Evolutionary conservation across 2,113 vertebrate genomes (phyloP).

Genomic region (Laterallus jamaicensis): DNA sequence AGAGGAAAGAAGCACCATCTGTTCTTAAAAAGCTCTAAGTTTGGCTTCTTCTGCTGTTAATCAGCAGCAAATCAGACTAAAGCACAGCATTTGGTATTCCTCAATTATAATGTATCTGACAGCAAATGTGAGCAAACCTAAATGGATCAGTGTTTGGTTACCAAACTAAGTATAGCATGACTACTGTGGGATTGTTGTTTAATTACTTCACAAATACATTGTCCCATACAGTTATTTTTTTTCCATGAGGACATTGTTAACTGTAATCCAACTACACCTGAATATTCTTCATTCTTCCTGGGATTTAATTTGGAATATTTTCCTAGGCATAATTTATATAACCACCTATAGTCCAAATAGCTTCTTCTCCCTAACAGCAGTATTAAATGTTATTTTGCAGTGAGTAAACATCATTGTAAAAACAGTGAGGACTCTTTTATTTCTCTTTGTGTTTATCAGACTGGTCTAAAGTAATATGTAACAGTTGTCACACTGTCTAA

Average conservation of each 20-base stretch:
- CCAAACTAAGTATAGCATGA: not conserved
- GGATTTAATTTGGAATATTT: not conserved
- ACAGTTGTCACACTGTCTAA: not conserved
- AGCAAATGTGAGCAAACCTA: constrained; percentile 15
- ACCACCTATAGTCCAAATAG: not conserved
- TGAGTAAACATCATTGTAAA: not conserved
- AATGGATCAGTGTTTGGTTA: not conserved
- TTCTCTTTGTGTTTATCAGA: not conserved
- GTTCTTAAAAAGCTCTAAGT: constrained; percentile 59
- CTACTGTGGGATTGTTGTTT: not conserved
- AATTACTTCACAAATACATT: not conserved
- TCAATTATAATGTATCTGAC: not conserved
- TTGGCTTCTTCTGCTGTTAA: constrained; percentile 41
- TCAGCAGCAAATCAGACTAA: constrained; percentile 36
- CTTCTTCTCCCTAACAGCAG: not conserved
- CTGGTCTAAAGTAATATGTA: not conserved
- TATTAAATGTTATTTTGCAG: not conserved
- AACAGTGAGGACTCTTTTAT: not conserved
- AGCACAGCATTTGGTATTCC: constrained; percentile 19
- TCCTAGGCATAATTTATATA: not conserved
- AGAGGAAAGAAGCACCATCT: constrained; percentile 63
- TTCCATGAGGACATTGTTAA: not conserved
- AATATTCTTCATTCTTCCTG: not conserved
- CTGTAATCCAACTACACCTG: not conserved
- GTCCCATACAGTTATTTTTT: not conserved